Base-by-base conservation (phyloP, 2,113 vertebrate species). In the Nycticebus coucang region DNA sequence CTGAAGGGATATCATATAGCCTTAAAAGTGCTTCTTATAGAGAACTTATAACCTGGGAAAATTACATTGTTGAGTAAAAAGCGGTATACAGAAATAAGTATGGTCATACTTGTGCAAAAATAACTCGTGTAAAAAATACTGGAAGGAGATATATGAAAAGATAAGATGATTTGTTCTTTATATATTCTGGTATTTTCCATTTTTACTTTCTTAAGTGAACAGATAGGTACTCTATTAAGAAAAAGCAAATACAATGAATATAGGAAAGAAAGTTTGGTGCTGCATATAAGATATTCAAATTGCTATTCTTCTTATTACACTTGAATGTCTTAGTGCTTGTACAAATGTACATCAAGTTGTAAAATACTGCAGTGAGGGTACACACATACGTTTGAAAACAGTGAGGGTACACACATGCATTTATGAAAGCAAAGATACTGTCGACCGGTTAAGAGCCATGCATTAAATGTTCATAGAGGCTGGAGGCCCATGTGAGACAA, bases 201-300 rank as follows among this genome's bases (percentile, higher is more conserved):
- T 71, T 85, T 45, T 74, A 55, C 37, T 92, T 87, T 82, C 35
- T 13, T 81, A 81, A 85, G n/a, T 89, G 81, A 91, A n/a, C 79
- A n/a, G 86, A 45, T 93, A 64, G 22, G 22, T 66, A 92, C 83
- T 50, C 60, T 57, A 30, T 75, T 19, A 77, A 93, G 87, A 86
- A 91, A 91, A 91, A 79, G 35, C 45, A 93, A 18, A 37, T 33
- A 55, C 28, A 26, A 0, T 64, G 55, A 66, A 78, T 59, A 53
- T 74, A 50, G 53, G 74, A 97, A 45, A 28, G 15, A 77, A 77
- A 45, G 60, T 80, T 89, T 92, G 86, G 41, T 78, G 35, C 69
- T 87, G 3, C 8, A 41, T 68, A 21, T 57, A 87, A 33, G 13
- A 88, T 13, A 33, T 66, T 84, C 26, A 62, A 41, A 55, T 92